Evolutionary conservation across 2,113 vertebrate genomes (phyloP).

Genomic region (Coregonus clupeaformis): DNA sequence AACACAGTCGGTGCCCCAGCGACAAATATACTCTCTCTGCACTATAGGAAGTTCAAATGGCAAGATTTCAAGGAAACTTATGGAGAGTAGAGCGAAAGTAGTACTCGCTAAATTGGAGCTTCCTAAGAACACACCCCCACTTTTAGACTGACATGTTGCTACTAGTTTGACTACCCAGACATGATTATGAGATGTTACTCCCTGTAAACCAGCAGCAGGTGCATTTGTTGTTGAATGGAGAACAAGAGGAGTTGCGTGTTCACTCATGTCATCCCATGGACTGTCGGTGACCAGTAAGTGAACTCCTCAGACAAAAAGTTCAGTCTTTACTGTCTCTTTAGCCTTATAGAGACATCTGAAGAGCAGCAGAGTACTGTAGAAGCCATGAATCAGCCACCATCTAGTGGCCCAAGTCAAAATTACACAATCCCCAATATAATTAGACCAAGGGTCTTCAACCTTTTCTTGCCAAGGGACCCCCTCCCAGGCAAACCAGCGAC

Average conservation of each 20-base stretch:
- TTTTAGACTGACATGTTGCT: too few relatives aligned
- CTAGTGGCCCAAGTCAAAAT: constrained; percentile 14
- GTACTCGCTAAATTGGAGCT: constrained; percentile 3
- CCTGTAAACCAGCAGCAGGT: too few relatives aligned
- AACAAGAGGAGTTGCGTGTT: neutral
- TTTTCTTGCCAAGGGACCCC: too few relatives aligned
- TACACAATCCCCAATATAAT: neutral
- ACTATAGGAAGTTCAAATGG: constrained; percentile 19
- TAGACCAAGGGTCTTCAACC: too few relatives aligned
- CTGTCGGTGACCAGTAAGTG: neutral
- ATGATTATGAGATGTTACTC: too few relatives aligned
- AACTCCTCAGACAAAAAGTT: neutral
- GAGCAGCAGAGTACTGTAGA: neutral
- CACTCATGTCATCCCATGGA: neutral
- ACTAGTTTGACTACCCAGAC: too few relatives aligned
- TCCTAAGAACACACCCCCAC: neutral
- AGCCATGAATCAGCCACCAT: constrained; percentile 22
- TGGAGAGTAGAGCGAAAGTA: constrained; percentile 21
- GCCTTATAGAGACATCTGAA: neutral
- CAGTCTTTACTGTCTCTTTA: neutral
- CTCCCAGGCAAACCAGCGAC: too few relatives aligned
- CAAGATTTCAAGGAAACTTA: constrained; percentile 17
- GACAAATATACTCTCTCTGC: constrained; percentile 25
- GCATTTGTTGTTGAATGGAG: too few relatives aligned
- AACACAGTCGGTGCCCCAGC: constrained; percentile 22